These are phyloP conservation scores for Malachius bipustulatus DNA, from an alignment of 2,888 invertebrate species.

Conservation along the genomic window DNA sequence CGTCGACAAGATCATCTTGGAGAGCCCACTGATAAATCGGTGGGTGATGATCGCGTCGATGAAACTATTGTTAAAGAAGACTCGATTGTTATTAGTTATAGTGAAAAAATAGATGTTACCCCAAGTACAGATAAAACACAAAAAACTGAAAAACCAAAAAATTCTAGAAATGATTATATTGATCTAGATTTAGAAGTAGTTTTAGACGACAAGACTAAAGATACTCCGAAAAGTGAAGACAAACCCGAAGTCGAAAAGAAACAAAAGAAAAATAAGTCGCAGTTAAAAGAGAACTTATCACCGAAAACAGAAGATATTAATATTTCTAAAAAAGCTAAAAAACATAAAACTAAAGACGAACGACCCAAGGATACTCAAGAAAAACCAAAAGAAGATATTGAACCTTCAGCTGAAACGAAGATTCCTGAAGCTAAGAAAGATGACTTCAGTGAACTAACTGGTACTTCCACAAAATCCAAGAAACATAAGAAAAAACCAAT, in stretches of 20 bases:
- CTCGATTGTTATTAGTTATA: conserved; percentile 26
- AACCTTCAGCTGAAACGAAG: conserved; percentile 8
- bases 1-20: conserved; percentile 27
- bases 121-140: conserved; percentile 26
- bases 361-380: conserved; percentile 13
- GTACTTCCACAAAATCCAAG: no score
- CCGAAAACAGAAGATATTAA: neutral
- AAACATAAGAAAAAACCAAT: no score
- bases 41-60: conserved; percentile 16
- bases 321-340: neutral
- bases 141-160: conserved; percentile 24
- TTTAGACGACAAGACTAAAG: conserved; percentile 5
- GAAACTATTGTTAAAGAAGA: conserved; percentile 25
- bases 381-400: conserved; percentile 5
- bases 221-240: neutral
- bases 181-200: conserved; percentile 6
- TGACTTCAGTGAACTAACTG: conserved; percentile 2
- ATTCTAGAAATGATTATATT: conserved; percentile 4
- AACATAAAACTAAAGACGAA: conserved; percentile 5
- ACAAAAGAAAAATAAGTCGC: conserved; percentile 5
- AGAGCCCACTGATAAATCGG: conserved; percentile 27
- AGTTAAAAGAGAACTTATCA: neutral
- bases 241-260: neutral
- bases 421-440: conserved; percentile 8
- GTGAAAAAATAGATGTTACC: conserved; percentile 23